Percentiles rank a stretch among this genome's conserved stretches.
These are phyloP conservation scores for Pterostichus niger DNA, from an alignment of 2,888 invertebrate genomes.

Conservation along the genomic window DNA sequence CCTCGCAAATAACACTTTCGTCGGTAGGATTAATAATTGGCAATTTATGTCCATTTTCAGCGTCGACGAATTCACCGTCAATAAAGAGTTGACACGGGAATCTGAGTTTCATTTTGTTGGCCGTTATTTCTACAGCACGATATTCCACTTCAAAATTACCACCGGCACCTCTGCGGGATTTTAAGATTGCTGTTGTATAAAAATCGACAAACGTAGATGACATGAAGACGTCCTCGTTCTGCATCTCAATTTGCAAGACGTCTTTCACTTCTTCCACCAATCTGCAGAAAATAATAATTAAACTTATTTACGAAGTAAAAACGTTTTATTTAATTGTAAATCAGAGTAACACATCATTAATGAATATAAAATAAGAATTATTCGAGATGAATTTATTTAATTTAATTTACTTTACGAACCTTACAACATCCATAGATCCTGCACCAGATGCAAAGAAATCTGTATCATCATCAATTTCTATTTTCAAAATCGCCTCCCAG, in stretches of 20 bases:
- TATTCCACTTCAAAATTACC: slow-evolving; percentile 82
- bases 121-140: slow-evolving; percentile 86
- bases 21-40: slow-evolving; percentile 91
- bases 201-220: slow-evolving; percentile 93
- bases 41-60: slow-evolving; percentile 83
- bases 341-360: too few species aligned
- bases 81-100: slow-evolving; percentile 96
- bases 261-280: slow-evolving; percentile 96
- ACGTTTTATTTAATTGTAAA: background rate
- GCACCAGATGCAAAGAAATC: slow-evolving; percentile 97
- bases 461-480: slow-evolving; percentile 86
- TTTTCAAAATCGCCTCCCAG: slow-evolving; percentile 92
- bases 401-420: slow-evolving; percentile 73
- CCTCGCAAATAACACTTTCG: slow-evolving; percentile 88
- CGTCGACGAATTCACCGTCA: slow-evolving; percentile 92
- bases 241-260: slow-evolving; percentile 85
- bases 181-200: slow-evolving; percentile 82
- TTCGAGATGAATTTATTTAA: too few species aligned
- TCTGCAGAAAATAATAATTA: slow-evolving; percentile 77
- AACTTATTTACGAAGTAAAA: slow-evolving; percentile 31
- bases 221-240: slow-evolving; percentile 96
- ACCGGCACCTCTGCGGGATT: slow-evolving; percentile 82
- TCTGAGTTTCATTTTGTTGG: slow-evolving; percentile 90
- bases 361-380: too few species aligned
- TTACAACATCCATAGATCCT: slow-evolving; percentile 98